Evolutionary conservation across 2,113 vertebrate species (phyloP).

Genomic region (Mustela nigripes): DNA sequence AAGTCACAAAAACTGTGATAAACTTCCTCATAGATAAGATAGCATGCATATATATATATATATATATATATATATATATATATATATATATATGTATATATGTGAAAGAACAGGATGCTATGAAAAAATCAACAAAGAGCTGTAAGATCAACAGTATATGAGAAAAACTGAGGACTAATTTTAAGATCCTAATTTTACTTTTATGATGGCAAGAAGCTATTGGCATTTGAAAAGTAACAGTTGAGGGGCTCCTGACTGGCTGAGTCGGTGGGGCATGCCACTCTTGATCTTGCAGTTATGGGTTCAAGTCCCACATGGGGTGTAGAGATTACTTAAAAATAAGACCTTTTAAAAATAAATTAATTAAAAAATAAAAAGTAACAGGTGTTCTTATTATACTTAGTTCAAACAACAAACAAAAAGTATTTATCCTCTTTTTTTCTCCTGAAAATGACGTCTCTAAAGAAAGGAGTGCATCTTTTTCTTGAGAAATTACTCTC

Average conservation of each 20-base stretch:
- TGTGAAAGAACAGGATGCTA: not conserved
- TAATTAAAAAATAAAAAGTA: not conserved
- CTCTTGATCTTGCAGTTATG: too few relatives aligned
- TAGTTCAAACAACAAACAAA: not conserved
- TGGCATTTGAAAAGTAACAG: not conserved
- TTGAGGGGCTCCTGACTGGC: not conserved
- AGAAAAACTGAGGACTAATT: not conserved
- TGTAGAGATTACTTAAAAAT: too few relatives aligned
- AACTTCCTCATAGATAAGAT: not conserved
- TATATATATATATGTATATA: too few relatives aligned
- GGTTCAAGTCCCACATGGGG: too few relatives aligned
- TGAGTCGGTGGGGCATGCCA: not conserved
- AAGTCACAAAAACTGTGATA: not conserved
- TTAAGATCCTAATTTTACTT: constrained; percentile 1
- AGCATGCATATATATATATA: too few relatives aligned
- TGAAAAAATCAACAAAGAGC: not conserved
- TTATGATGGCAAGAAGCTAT: not conserved
- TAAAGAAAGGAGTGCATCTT: too few relatives aligned
- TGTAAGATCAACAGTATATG: not conserved
- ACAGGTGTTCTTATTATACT: not conserved
- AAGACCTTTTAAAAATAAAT: not conserved
- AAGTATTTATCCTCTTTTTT: not conserved
- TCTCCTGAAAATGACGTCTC: too few relatives aligned
- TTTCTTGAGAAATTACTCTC: too few relatives aligned
- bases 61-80: too few relatives aligned